Base-by-base conservation (phyloP, 2,797 vertebrate genomes). In the Eleutherodactylus coqui region DNA sequence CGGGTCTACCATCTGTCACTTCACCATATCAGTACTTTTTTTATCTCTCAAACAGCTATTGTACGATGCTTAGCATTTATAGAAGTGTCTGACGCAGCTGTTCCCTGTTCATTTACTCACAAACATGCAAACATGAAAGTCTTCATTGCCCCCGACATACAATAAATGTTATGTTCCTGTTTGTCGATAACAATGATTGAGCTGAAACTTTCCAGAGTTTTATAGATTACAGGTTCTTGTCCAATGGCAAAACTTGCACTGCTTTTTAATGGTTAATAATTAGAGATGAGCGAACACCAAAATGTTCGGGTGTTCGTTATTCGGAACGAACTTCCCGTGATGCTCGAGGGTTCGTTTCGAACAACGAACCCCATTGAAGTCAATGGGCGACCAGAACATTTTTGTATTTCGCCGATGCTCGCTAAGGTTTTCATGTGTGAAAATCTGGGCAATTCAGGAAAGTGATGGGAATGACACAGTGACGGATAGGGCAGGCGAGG, bases 91-190 rank as follows among this genome's bases (percentile, higher is more conserved):
- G 38, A 41, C 87, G 82, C 88, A 89, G 90, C 85, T 80, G 88
- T 89, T 91, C 55, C 64, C 24, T 64, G 62, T 64, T 87, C 62
- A 24, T 89, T 86, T 82, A 43, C 0, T 84, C 6, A 89, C 90
- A 89, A 89, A 87, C 85, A 88, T 91, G 88, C 86, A 82, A 88
- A 27, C 84, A 34, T 45, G 80, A 89, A 81, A 79, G 64, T 86
- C 90, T 86, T 88, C 85, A 89, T 91, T 84, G 84, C 88, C 67
- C 86, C 87, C 69, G 78, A 51, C 45, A 85, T 41, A 88, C 79
- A 89, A 45, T 69, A 90, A 87, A 89, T 82, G 2, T 73, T 88
- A 75, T 27, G 62, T 80, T 85, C 69, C 84, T 21, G 1, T 4
- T 77, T 84, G 76, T 60, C 53, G 55, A 78, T 58, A 60, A 78